These are phyloP conservation scores for Oxytorus armatus DNA, from an alignment of 2,888 invertebrate species.

Conservation along the genomic window DNA sequence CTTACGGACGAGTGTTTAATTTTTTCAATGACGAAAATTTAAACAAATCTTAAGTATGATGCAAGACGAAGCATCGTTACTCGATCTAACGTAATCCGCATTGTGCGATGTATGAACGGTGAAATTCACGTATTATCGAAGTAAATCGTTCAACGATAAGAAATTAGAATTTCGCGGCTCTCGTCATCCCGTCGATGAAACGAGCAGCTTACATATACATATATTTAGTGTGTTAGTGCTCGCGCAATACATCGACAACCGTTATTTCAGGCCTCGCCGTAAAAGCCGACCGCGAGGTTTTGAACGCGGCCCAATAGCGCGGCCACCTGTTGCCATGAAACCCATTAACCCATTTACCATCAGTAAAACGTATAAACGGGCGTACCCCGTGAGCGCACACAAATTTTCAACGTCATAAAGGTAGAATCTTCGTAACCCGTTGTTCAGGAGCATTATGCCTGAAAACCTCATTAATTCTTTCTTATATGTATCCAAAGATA, in stretches of 20 bases:
- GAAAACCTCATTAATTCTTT: constrained; percentile 55
- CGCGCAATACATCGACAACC: constrained; percentile 44
- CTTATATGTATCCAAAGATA: constrained; percentile 1
- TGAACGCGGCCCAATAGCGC: constrained; percentile 82
- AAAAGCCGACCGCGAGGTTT: constrained; percentile 74
- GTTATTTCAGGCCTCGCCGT: constrained; percentile 78
- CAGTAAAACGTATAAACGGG: constrained; percentile 53
- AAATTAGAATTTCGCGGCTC: constrained; percentile 66
- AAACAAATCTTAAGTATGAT: not conserved
- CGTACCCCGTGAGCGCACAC: constrained; percentile 45
- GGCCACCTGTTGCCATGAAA: constrained; percentile 83
- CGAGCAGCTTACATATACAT: not conserved
- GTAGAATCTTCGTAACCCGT: constrained; percentile 58
- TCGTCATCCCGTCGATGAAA: constrained; percentile 39
- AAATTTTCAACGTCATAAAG: constrained; percentile 59
- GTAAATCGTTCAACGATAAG: constrained; percentile 67
- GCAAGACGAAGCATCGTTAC: not conserved
- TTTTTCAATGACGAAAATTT: not conserved
- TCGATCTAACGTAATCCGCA: not conserved
- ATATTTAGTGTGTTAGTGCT: not conserved
- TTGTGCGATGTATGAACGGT: not conserved
- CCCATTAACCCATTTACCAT: constrained; percentile 83
- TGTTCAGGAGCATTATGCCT: constrained; percentile 28
- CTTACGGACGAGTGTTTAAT: not conserved
- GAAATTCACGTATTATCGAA: constrained; percentile 3